Conservation (phyloP, 1,140 invertebrate genomes). For the Drosophila murphyi region DNA sequence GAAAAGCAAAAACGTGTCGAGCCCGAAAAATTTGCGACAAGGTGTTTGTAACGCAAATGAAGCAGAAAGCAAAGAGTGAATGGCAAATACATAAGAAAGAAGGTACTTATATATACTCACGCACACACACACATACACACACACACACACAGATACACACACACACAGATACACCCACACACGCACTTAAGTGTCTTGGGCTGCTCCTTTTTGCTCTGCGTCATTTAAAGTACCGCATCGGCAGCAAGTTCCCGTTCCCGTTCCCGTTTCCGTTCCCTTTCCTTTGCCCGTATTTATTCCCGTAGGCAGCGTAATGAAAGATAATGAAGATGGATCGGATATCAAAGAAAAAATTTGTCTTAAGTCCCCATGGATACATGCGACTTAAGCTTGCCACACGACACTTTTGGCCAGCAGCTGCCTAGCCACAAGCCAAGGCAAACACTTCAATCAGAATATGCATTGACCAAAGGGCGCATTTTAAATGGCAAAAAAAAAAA, state of each 20-base stretch:
- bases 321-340: slow-evolving; percentile 79
- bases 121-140: slow-evolving; percentile 13
- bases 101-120: slow-evolving; percentile 12
- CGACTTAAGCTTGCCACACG: slow-evolving; percentile 4
- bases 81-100: slow-evolving; percentile 36
- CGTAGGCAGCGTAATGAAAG: slow-evolving; percentile 56
- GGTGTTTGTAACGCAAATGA: slow-evolving; percentile 70
- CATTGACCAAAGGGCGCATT: not conserved
- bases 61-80: slow-evolving; percentile 38
- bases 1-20: slow-evolving; percentile 74
- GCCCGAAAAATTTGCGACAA: slow-evolving; percentile 58
- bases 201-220: slow-evolving; percentile 19
- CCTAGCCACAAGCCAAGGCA: not conserved
- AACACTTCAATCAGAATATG: not conserved
- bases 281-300: slow-evolving; percentile 22
- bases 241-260: slow-evolving; percentile 2
- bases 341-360: slow-evolving; percentile 33
- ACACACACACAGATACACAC: slow-evolving; percentile 7
- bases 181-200: slow-evolving; percentile 5
- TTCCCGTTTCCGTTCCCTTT: slow-evolving; percentile 25
- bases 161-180: not conserved
- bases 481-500: too few species aligned
- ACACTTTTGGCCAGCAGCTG: not conserved
- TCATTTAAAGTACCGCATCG: slow-evolving; percentile 26
- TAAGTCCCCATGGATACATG: slow-evolving; percentile 1